A percentile compares a stretch with the other conserved stretches of the same genome.
Conservation (phyloP, 1,140 invertebrate species). For the Aphaenogaster ashmeadi region DNA sequence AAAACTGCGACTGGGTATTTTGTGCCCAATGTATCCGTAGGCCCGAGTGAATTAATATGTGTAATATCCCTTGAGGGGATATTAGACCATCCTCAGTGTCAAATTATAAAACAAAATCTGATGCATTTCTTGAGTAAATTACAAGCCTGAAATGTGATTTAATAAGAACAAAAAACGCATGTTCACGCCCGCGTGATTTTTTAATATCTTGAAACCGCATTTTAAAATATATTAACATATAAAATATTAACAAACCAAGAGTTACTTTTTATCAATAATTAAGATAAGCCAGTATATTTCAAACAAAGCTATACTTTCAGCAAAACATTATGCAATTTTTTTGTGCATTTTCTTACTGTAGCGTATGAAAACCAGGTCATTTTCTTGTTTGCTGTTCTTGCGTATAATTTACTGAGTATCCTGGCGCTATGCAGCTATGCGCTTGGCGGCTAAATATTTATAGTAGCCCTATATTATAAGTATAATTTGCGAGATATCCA, state of each 20-base stretch:
- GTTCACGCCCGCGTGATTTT: too few relatives aligned
- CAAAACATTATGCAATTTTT: neutral
- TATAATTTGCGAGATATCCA: slow-evolving; percentile 32
- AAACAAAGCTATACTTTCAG: neutral
- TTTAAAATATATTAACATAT: neutral
- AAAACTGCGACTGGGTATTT: too few relatives aligned
- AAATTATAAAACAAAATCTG: too few relatives aligned
- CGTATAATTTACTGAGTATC: slow-evolving; percentile 23
- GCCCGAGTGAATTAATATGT: too few relatives aligned
- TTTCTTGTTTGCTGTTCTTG: slow-evolving; percentile 3
- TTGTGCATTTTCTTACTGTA: neutral
- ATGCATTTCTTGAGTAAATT: too few relatives aligned
- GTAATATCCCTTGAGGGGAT: too few relatives aligned
- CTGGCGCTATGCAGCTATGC: neutral
- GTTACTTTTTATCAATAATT: neutral
- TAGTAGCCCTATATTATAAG: slow-evolving; percentile 15
- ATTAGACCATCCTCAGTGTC: too few relatives aligned
- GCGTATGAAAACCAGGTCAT: slow-evolving; percentile 1
- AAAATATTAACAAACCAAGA: neutral
- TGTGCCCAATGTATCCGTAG: too few relatives aligned
- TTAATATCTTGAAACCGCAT: neutral
- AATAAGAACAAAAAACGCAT: too few relatives aligned
- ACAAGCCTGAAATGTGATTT: too few relatives aligned
- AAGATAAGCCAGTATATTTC: neutral
- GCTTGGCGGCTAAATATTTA: slow-evolving; percentile 42